Evolutionary conservation across 1,140 invertebrate species (phyloP), one percentile per base, ranked within the genome.

Genomic region (Latrodectus geometricus): DNA sequence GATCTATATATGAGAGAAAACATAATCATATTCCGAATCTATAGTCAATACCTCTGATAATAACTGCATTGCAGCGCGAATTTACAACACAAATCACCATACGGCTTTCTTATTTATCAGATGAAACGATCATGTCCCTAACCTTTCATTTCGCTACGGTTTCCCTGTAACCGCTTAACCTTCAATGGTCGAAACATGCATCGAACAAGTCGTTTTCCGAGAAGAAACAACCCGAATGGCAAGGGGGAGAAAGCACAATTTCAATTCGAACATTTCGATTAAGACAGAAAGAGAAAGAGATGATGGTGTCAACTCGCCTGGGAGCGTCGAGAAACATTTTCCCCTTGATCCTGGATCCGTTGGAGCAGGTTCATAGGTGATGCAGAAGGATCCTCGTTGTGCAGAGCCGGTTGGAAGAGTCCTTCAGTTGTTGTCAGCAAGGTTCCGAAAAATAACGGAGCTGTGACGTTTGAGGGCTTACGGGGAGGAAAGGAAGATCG

Each of bases 141-240:
- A 81, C 79, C 79, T 81, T 81, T 81, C 79, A 61, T 81, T 81
- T 56, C 21, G 17, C 66, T 72, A 50, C 66, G 23, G 61, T 48
- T 81, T 81, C 79, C 66, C 79, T 72, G 79, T 81, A 81, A 81
- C 79, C 79, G 79, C 52, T 72, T 61, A 79, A 79, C 77, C 77
- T 79, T 79, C 77, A 79, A 81, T 81, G 68, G 79, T 35, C 35
- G 50, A 68, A 50, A 79, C 65, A 69, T 54, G 49, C 66, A 20
- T 21, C 5, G 23, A 61, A 61, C 54, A 61, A 61, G 54, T 61
- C 54, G 11, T 61, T 61, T 61, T 50, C 23, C 8, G 23, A 20
- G 35, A 14, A 74, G 49, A n/a, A 74, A 74, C 72, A 52, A 14
- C 23, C 69, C n/a, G 11, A 54, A 54, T 20, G 9, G 21, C n/a